Evolutionary conservation across 1,140 invertebrate species (phyloP).

Genomic region (Bombus confusus): DNA sequence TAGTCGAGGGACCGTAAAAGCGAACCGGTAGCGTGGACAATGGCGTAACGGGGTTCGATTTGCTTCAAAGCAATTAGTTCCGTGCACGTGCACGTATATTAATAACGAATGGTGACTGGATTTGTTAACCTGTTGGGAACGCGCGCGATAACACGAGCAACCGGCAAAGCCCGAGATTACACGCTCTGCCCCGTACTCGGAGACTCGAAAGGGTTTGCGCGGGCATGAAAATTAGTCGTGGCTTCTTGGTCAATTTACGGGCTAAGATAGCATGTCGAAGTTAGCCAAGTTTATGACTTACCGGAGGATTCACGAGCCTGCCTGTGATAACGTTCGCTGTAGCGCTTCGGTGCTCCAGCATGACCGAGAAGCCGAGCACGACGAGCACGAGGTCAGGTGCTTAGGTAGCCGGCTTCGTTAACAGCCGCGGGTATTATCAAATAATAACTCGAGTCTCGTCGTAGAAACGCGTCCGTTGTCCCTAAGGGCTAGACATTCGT

Average conservation of each 20-base stretch:
- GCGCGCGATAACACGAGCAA: slow-evolving; percentile 17
- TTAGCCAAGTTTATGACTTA: slow-evolving; percentile 63
- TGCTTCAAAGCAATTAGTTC: slow-evolving; percentile 51
- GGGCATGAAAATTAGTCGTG: slow-evolving; percentile 59
- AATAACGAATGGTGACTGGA: slow-evolving; percentile 43
- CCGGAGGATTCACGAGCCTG: slow-evolving; percentile 34
- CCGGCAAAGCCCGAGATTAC: slow-evolving; percentile 53
- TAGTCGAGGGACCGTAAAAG: background rate
- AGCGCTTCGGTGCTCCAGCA: background rate
- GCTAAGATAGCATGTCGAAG: slow-evolving; percentile 55
- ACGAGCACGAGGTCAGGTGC: slow-evolving; percentile 1
- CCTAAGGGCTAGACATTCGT: background rate
- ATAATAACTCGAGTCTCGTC: slow-evolving; percentile 56
- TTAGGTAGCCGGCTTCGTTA: slow-evolving; percentile 59
- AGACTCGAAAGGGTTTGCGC: slow-evolving; percentile 13
- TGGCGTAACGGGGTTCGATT: slow-evolving; percentile 21
- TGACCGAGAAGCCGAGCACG: background rate
- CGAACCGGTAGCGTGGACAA: background rate
- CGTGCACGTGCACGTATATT: slow-evolving; percentile 41
- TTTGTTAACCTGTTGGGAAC: slow-evolving; percentile 40
- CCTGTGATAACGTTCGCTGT: slow-evolving; percentile 47
- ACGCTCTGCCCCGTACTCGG: slow-evolving; percentile 17
- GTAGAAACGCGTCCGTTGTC: background rate
- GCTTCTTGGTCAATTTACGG: slow-evolving; percentile 65
- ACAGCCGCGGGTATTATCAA: slow-evolving; percentile 61